Conservation (phyloP, 2,113 vertebrate genomes). For the Rhinogobius similis region DNA sequence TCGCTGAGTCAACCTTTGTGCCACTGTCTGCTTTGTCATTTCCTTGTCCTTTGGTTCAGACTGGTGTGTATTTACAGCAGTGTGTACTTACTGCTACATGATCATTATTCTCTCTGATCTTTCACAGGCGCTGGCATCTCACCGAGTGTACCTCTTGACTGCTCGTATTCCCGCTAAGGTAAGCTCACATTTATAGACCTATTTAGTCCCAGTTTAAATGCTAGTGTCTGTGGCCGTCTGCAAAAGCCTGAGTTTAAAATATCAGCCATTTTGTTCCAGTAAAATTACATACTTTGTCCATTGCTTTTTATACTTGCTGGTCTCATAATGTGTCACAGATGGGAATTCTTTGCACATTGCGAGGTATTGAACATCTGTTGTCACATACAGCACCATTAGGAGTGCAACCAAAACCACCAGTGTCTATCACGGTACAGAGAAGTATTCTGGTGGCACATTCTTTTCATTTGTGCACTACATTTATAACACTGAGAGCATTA, state of each 20-base stretch:
- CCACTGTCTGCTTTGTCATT: slow-evolving; percentile 44
- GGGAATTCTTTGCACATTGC: slow-evolving; percentile 30
- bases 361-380: slow-evolving; percentile 37
- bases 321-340: slow-evolving; percentile 36
- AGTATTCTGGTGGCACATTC: slow-evolving; percentile 19
- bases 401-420: slow-evolving; percentile 18
- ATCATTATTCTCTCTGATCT: slow-evolving; percentile 54
- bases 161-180: slow-evolving; percentile 95
- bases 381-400: slow-evolving; percentile 25
- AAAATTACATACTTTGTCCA: slow-evolving; percentile 13
- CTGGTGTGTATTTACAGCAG: slow-evolving; percentile 28
- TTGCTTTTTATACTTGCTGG: slow-evolving; percentile 2
- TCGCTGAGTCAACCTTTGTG: slow-evolving; percentile 40
- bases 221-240: background rate
- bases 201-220: background rate
- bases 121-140: slow-evolving; percentile 88
- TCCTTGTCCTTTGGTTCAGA: slow-evolving; percentile 27
- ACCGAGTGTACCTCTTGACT: slow-evolving; percentile 89
- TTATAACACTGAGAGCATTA: background rate
- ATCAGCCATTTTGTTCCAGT: slow-evolving; percentile 9
- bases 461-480: background rate
- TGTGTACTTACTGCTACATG: slow-evolving; percentile 45
- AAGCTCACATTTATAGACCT: slow-evolving; percentile 45
- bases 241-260: background rate
- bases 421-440: slow-evolving; percentile 28